phyloP scores from a whole-genome alignment of 1,140 invertebrate genomes.

The Anadara kagoshimensis region DNA sequence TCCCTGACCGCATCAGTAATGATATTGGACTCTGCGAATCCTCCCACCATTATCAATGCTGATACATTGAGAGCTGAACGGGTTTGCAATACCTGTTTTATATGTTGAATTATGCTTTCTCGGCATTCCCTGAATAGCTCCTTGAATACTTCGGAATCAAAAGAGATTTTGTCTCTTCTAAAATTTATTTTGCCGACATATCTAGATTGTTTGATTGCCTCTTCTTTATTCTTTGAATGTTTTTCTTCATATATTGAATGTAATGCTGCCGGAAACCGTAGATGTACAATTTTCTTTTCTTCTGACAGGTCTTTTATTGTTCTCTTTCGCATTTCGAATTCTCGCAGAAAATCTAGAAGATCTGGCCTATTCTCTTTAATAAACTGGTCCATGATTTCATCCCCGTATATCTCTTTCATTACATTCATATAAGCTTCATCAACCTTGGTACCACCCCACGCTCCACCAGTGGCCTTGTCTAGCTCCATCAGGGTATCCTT shows the following conservation, averaged over 20 bases:
- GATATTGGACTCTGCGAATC: constrained; percentile 47
- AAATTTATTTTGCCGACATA: constrained; percentile 2
- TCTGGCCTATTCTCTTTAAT: constrained; percentile 28
- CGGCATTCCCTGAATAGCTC: constrained; percentile 38
- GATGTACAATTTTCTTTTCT: neutral
- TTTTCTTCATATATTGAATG: constrained; percentile 10
- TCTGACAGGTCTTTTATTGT: constrained; percentile 15
- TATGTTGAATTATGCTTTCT: constrained; percentile 35
- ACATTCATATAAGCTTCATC: constrained; percentile 38
- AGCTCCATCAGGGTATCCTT: constrained; percentile 39
- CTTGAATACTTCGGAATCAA: constrained; percentile 25
- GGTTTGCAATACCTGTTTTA: constrained; percentile 30
- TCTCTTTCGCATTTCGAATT: constrained; percentile 51
- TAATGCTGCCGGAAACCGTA: constrained; percentile 24
- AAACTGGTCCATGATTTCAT: constrained; percentile 33
- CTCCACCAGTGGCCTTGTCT: constrained; percentile 47
- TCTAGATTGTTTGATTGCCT: neutral
- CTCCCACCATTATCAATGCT: constrained; percentile 44
- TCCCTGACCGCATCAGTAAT: constrained; percentile 35
- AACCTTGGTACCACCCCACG: constrained; percentile 47
- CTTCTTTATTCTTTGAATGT: neutral
- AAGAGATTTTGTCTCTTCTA: constrained; percentile 45
- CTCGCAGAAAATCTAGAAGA: constrained; percentile 38
- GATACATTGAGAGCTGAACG: neutral
- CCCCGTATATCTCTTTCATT: constrained; percentile 30